phyloP scores from a whole-genome alignment of 2,888 invertebrate genomes.

The Dryomyza anilis region DNA sequence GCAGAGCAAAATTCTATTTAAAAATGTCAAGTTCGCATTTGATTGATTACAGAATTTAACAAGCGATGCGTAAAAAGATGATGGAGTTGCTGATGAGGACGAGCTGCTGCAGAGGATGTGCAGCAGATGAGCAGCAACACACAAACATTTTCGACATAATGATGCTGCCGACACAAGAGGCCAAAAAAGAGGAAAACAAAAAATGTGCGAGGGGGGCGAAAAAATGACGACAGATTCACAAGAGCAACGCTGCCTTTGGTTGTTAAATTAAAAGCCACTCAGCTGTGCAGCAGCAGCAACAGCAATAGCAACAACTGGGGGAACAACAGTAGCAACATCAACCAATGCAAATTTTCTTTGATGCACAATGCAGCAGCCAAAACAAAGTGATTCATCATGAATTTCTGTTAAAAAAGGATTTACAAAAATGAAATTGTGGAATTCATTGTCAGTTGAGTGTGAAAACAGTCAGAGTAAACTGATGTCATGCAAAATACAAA shows the following conservation, averaged over 20 bases:
- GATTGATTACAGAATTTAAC: slow-evolving; percentile 24
- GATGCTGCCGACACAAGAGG: no score
- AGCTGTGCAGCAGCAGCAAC: background rate
- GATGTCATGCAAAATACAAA: no score
- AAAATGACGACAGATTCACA: background rate
- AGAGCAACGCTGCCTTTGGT: background rate
- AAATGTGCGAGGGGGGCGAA: background rate
- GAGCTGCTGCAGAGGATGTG: background rate
- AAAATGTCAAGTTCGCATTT: slow-evolving; percentile 24
- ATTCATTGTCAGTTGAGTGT: slow-evolving; percentile 20
- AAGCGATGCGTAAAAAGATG: slow-evolving; percentile 14
- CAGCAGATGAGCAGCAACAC: background rate
- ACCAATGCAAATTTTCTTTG: slow-evolving; percentile 19
- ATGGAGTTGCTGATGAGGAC: slow-evolving; percentile 1
- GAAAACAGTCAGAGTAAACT: slow-evolving; percentile 13
- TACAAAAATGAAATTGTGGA: background rate
- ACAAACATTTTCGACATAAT: no score
- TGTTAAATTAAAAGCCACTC: slow-evolving; percentile 27
- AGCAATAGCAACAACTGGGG: background rate
- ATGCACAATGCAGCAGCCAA: background rate
- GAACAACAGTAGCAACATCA: background rate
- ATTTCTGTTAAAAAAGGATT: background rate
- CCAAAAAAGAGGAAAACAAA: no score
- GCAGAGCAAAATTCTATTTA: slow-evolving; percentile 11
- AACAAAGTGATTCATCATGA: slow-evolving; percentile 12